A percentile compares a stretch with the other conserved stretches of the same genome.
Evolutionary conservation across 2,797 vertebrate genomes (phyloP).

Genomic region (Notolabrus celidotus): DNA sequence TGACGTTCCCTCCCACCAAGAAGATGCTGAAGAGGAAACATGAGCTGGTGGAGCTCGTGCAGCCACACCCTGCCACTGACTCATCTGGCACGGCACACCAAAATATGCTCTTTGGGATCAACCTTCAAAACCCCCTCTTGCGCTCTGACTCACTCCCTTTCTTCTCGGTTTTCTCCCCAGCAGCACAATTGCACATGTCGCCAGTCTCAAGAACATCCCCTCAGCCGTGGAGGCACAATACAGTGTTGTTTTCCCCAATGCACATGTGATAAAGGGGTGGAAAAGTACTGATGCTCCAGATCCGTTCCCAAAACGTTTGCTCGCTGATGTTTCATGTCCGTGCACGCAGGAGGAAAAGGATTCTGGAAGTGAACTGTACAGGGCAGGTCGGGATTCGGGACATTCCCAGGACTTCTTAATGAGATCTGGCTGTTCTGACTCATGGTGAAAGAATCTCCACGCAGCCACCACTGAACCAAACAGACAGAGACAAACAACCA

Average conservation of each 20-base stretch:
- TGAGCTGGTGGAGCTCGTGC: slow-evolving; percentile 35
- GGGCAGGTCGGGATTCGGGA: slow-evolving; percentile 47
- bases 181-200: slow-evolving; percentile 55
- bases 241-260: slow-evolving; percentile 50
- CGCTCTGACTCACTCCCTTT: slow-evolving; percentile 74
- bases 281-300: slow-evolving; percentile 69
- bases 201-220: slow-evolving; percentile 52
- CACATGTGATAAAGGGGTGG: slow-evolving; percentile 58
- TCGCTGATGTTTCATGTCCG: slow-evolving; percentile 7
- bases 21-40: slow-evolving; percentile 39
- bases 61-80: slow-evolving; percentile 75
- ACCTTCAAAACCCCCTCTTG: slow-evolving; percentile 54
- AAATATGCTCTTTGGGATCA: slow-evolving; percentile 64
- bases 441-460: slow-evolving; percentile 67
- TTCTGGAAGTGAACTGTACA: slow-evolving; percentile 21
- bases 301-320: slow-evolving; percentile 20
- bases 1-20: neutral
- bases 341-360: slow-evolving; percentile 16
- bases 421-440: slow-evolving; percentile 67
- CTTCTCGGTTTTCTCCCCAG: slow-evolving; percentile 44
- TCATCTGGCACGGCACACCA: slow-evolving; percentile 61
- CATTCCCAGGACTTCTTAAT: slow-evolving; percentile 57
- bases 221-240: slow-evolving; percentile 57
- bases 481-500: slow-evolving; percentile 42
- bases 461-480: slow-evolving; percentile 27